Percentiles rank a stretch among this genome's conserved stretches.
phyloP scores from a whole-genome alignment of 2,888 invertebrate genomes.

The Mystacides longicornis region DNA sequence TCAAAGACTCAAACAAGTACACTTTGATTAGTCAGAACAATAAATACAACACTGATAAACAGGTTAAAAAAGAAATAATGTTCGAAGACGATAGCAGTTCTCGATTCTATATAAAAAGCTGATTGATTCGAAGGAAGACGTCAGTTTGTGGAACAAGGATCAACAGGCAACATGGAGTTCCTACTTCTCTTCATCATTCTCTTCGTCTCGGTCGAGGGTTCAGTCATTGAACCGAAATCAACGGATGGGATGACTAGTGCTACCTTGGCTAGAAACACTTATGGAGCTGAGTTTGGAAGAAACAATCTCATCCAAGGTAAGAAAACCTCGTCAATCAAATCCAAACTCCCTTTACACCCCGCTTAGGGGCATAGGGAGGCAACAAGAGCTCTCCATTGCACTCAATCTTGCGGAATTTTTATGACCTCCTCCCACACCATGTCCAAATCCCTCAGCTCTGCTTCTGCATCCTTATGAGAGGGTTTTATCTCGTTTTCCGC shows the following conservation, averaged over 20 bases:
- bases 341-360: background rate
- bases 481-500: no score
- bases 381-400: no score
- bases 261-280: background rate
- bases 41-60: no score
- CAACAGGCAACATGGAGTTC: conserved; percentile 22
- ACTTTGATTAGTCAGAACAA: no score
- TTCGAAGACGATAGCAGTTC: no score
- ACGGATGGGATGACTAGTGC: background rate
- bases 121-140: background rate
- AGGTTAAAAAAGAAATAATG: no score
- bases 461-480: no score
- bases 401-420: no score
- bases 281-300: background rate
- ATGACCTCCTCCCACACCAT: no score
- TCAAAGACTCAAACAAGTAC: no score
- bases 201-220: conserved; percentile 8
- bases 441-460: no score
- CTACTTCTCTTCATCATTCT: conserved; percentile 14
- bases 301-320: background rate
- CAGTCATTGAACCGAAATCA: background rate
- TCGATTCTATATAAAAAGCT: background rate
- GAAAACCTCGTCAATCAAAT: background rate
- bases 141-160: background rate
- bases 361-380: no score